Base-by-base conservation (phyloP, 2,888 invertebrate species). In the Macrosoma leucophasiata region DNA sequence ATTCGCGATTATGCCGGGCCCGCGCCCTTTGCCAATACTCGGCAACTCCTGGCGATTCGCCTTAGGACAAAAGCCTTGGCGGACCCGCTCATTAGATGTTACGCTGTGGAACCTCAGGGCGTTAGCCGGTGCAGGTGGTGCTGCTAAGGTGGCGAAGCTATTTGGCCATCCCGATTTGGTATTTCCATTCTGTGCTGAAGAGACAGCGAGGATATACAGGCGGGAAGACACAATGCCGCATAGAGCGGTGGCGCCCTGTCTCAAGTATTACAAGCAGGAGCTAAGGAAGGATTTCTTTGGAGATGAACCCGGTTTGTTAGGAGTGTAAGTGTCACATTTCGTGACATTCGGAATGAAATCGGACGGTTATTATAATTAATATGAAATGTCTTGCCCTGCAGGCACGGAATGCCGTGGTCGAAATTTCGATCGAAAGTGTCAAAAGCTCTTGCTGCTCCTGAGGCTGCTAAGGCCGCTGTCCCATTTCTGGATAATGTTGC, bases 391-490 rank as follows among this genome's bases (percentile, higher is more conserved):
- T 39, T 54, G n/a, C n/a, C 47, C 53, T 48, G 24, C 72, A 96
- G 95, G 43, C 95, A 95, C 66, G 96, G 95, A 0, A 89, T 91
- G 57, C 90, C 91, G 55, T 96, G 96, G 96, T 92, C 95, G 59
- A 86, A 87, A 47, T 91, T 96, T 62, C 87, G 96, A 45, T 90
- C 90, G 36, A 91, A 92, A 71, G 94, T 95, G 13, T 94, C 95
- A 54, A 93, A 93, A 66, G 89, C 91, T 48, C 86, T 96, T 69
- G 87, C 94, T 64, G 89, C 92, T 39, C 94, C 95, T 0, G 88
- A 90, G 48, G 91, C 91, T 6, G 91, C 95, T 9, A 89, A 88
- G 60, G 90, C 90, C 31, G 93, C 91, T 57, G 88, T 95, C 23
- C 88, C 88, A 8, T 88, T 89, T 29, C 85, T 95, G 46, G 90